phyloP scores from a whole-genome alignment of 2,113 vertebrate species.

The Mesocricetus auratus region DNA sequence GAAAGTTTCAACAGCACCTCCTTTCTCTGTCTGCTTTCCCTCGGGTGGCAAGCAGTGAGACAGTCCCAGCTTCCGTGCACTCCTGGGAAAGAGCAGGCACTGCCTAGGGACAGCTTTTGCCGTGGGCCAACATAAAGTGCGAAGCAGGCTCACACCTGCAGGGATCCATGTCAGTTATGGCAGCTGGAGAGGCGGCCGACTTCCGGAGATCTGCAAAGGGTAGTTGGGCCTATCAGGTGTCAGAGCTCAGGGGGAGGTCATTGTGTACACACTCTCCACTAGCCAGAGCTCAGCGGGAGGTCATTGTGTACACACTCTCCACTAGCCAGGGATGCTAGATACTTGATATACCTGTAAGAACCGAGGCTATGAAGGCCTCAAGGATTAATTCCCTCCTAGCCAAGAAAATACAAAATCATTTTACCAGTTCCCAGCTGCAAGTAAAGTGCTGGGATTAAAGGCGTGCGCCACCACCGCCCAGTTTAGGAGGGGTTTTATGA shows the following conservation, averaged over 20 bases:
- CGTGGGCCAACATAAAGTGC: not conserved
- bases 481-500: not conserved
- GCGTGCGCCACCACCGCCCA: not conserved
- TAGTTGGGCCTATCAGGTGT: not conserved
- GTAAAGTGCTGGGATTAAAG: too few relatives aligned
- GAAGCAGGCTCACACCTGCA: not conserved
- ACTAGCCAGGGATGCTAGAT: not conserved
- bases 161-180: not conserved
- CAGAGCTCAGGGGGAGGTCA: not conserved
- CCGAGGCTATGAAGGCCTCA: not conserved
- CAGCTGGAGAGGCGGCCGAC: not conserved
- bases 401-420: conserved; percentile 20
- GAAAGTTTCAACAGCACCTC: not conserved
- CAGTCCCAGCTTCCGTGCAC: conserved; percentile 43
- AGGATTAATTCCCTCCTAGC: not conserved
- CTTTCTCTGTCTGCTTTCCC: conserved; percentile 43
- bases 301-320: not conserved
- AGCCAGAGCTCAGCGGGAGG: not conserved
- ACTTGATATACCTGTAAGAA: not conserved
- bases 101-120: not conserved
- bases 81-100: not conserved
- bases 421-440: not conserved
- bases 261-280: not conserved
- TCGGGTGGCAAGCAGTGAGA: not conserved
- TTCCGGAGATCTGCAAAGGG: not conserved